These are phyloP conservation scores for Macropis europaea DNA, from an alignment of 2,888 invertebrate species.

Conservation along the genomic window DNA sequence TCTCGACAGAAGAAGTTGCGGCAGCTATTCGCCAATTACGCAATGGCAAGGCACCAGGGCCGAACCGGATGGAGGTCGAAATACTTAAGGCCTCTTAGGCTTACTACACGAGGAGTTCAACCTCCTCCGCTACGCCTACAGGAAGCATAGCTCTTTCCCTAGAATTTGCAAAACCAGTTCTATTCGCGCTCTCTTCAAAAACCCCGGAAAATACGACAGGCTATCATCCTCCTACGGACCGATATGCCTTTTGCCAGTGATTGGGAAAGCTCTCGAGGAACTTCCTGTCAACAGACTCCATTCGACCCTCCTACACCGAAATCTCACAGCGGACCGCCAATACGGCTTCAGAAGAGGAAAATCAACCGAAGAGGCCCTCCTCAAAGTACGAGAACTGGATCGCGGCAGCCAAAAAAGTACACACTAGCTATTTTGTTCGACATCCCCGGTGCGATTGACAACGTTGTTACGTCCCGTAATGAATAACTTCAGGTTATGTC, in stretches of 20 bases:
- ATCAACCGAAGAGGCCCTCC: not conserved
- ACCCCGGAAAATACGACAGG: not conserved
- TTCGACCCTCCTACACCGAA: not conserved
- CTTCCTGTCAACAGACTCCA: not conserved
- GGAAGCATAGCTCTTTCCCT: not conserved
- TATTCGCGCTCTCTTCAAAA: not conserved
- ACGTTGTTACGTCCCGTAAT: no score
- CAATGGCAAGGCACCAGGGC: not conserved
- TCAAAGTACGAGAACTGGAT: not conserved
- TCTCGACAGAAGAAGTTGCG: no score
- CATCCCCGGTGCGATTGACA: not conserved
- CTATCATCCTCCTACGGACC: not conserved
- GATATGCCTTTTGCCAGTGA: not conserved
- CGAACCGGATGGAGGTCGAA: not conserved
- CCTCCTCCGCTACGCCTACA: not conserved
- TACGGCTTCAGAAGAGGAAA: not conserved
- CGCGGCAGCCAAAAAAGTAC: not conserved
- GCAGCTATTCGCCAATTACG: no score
- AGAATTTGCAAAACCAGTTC: not conserved
- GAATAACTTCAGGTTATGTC: no score
- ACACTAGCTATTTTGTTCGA: not conserved
- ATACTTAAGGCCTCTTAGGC: not conserved
- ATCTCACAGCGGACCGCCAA: not conserved
- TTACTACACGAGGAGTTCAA: not conserved
- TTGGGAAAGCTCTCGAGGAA: not conserved